Evolutionary conservation across 2,888 invertebrate genomes (phyloP).

Genomic region (Lysandra bellargus): DNA sequence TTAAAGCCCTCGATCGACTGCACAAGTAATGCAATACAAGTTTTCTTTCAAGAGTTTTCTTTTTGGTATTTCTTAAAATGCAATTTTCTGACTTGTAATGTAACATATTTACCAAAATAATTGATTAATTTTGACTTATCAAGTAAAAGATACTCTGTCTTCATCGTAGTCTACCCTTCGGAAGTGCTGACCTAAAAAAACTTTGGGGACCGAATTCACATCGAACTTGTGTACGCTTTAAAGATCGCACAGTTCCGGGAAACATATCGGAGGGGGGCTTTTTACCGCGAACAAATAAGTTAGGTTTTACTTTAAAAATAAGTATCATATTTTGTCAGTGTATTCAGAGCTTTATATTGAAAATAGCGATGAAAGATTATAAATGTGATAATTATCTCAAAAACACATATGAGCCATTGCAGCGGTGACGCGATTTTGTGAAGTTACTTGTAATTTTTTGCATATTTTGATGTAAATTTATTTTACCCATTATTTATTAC

Average conservation of each 20-base stretch:
- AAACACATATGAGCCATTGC: neutral
- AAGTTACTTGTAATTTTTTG: neutral
- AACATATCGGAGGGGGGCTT: neutral
- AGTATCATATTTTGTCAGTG: neutral
- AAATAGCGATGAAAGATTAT: neutral
- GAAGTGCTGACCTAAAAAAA: conserved; percentile 7
- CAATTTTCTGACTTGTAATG: no score
- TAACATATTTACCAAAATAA: no score
- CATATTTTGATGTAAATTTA: neutral
- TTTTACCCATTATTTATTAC: neutral
- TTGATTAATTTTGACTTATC: no score
- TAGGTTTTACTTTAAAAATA: no score
- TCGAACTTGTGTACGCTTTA: neutral
- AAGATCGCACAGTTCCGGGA: neutral
- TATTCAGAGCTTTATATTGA: neutral
- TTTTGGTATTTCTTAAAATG: no score
- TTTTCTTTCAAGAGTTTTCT: neutral
- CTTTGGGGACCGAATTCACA: neutral
- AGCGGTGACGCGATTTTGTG: neutral
- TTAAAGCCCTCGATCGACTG: neutral
- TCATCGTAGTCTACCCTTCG: neutral
- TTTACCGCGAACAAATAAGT: neutral
- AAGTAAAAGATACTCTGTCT: no score
- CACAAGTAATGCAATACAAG: neutral
- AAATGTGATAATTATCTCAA: neutral